Conservation (phyloP, 2,797 vertebrate species). For the Erethizon dorsatum region DNA sequence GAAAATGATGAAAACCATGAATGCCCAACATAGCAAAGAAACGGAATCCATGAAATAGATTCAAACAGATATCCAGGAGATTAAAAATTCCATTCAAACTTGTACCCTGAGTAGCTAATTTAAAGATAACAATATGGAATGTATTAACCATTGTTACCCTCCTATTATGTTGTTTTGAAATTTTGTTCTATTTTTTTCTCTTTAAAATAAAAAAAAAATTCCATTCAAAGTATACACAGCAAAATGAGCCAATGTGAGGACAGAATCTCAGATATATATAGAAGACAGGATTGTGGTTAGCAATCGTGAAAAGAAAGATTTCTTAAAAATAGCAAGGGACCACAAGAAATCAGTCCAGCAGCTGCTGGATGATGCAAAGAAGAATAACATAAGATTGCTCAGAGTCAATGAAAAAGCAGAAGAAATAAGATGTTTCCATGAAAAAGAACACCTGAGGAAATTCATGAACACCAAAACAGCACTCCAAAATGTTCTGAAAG, state of each 20-base stretch:
- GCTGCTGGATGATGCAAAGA: not conserved
- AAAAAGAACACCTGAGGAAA: too few species aligned
- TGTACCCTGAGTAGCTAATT: too few species aligned
- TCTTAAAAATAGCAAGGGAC: not conserved
- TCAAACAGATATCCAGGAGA: not conserved
- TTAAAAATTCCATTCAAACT: not conserved
- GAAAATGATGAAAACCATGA: not conserved
- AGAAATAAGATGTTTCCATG: too few species aligned
- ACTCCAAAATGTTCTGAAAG: too few species aligned
- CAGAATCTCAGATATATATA: not conserved
- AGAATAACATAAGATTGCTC: not conserved
- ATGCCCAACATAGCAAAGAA: not conserved
- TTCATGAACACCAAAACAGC: too few species aligned
- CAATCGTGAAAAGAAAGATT: not conserved
- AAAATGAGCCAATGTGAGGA: not conserved
- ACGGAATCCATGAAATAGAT: not conserved
- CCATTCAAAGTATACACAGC: not conserved
- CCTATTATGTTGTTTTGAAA: too few species aligned
- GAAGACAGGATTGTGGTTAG: too few species aligned
- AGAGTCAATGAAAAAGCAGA: not conserved
- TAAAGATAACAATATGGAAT: too few species aligned
- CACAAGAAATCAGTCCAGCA: not conserved
- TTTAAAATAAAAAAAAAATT: not conserved
- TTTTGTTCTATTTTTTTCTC: too few species aligned
- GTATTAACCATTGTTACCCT: too few species aligned